Conservation (phyloP, 2,113 vertebrate species). For the Lagopus muta region DNA sequence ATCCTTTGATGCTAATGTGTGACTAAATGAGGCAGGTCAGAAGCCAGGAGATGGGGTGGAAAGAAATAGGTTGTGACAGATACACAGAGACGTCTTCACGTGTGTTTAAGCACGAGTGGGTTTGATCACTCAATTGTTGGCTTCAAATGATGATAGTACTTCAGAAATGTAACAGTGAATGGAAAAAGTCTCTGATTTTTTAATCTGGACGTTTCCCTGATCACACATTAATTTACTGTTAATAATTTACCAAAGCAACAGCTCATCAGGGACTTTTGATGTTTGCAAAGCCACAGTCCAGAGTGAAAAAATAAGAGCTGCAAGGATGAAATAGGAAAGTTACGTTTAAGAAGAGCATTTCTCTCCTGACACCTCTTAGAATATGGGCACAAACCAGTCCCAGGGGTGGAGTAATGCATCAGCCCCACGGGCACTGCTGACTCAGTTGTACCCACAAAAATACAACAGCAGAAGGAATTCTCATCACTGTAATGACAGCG, state of each 20-base stretch:
- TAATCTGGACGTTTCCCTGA: neutral
- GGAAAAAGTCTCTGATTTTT: neutral
- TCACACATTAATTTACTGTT: neutral
- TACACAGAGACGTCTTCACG: neutral
- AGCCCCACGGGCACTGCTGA: neutral
- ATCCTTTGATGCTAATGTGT: neutral
- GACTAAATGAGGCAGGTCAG: neutral
- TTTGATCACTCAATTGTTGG: neutral
- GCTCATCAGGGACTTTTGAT: neutral
- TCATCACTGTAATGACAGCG: neutral
- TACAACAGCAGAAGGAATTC: neutral
- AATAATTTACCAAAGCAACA: constrained; percentile 23
- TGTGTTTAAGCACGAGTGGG: neutral
- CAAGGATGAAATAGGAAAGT: neutral
- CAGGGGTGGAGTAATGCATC: neutral
- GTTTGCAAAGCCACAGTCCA: neutral
- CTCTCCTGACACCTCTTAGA: neutral
- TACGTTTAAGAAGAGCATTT: neutral
- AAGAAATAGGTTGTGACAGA: neutral
- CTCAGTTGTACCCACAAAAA: neutral
- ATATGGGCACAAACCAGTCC: neutral
- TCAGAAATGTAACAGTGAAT: neutral
- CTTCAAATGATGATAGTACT: neutral
- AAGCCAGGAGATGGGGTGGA: neutral
- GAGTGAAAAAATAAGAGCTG: neutral